Evolutionary conservation across 2,888 invertebrate genomes (phyloP), one percentile per base, ranked within the genome.

Genomic region (Eumacrocentrus americanus): DNA sequence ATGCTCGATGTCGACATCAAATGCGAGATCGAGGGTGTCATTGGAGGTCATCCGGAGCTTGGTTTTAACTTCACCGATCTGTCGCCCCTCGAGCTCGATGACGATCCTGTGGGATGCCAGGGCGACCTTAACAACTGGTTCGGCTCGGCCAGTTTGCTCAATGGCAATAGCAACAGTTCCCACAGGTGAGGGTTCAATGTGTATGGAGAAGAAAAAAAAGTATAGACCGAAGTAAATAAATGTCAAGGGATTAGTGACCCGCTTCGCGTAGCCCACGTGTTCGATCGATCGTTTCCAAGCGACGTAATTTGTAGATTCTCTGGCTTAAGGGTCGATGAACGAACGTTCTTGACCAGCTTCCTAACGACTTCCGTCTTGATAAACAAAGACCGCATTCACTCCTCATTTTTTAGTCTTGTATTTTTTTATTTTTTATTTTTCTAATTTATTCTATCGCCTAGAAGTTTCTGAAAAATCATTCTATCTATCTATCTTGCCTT

Each of bases 1-100:
- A 92, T 94, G 90, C 85, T 95, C 67, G 94, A 94, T 76, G 90
- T 92, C 80, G 95, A 94, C 77, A 92, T 95, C 64, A 91, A 92
- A 77, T 88, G 89, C 67, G 93, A 93, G 82, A 91, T 92, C 70
- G 93, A 91, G 64, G 89, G 89, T 56, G 88, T 91, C 60, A 87
- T 92, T 48, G 89, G 90, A 62, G 89, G 89, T 63, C 87, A 87
- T 56, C 70, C 74, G 1, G 78, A 78, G 61, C 70, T 80, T 38
- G 76, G 78, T 66, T 88, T 88, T 73, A 89, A 88, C 72, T 85
- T 89, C 74, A 83, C 85, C 59, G 77, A 82, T 64, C 77, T 83
- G 56, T 81, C 84, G 18, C 81, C 83, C 1, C 73, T 84, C 16
- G 90, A 90, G 71, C 84, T 90, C 71, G 89, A 90, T 70, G 89